These are phyloP conservation scores for Ostrea edulis DNA, from an alignment of 1,140 invertebrate species.

Conservation along the genomic window DNA sequence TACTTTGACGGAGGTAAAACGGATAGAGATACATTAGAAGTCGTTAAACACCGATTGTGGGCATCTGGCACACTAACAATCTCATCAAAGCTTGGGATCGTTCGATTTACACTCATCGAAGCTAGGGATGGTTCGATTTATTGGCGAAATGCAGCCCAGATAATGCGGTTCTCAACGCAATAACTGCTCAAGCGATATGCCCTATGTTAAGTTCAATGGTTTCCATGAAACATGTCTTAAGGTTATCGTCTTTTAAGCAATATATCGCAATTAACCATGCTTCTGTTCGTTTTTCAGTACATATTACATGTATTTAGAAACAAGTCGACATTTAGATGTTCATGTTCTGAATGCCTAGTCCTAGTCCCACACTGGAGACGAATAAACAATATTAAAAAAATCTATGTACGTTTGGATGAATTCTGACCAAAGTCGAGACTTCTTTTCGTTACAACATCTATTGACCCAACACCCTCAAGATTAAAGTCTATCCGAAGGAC, in stretches of 20 bases:
- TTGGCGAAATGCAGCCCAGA: background rate
- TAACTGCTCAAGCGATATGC: background rate
- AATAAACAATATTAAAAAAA: too few relatives aligned
- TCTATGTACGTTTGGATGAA: too few relatives aligned
- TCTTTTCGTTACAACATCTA: too few relatives aligned
- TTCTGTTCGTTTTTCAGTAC: background rate
- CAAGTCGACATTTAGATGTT: too few relatives aligned
- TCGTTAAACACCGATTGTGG: background rate
- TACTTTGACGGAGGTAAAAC: background rate
- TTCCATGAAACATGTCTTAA: background rate
- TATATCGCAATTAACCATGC: background rate
- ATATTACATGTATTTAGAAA: too few relatives aligned
- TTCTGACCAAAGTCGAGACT: too few relatives aligned
- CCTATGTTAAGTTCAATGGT: background rate
- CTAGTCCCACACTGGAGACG: too few relatives aligned
- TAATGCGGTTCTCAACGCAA: background rate
- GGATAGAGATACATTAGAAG: background rate
- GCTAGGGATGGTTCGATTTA: constrained; percentile 13
- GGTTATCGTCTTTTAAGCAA: background rate
- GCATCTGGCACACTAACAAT: background rate
- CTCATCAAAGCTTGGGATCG: constrained; percentile 10
- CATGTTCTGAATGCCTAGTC: too few relatives aligned
- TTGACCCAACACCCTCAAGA: too few relatives aligned
- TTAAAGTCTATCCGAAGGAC: too few relatives aligned
- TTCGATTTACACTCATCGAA: background rate